Base-by-base conservation (phyloP, 2,113 vertebrate genomes). In the Nibea albiflora region DNA sequence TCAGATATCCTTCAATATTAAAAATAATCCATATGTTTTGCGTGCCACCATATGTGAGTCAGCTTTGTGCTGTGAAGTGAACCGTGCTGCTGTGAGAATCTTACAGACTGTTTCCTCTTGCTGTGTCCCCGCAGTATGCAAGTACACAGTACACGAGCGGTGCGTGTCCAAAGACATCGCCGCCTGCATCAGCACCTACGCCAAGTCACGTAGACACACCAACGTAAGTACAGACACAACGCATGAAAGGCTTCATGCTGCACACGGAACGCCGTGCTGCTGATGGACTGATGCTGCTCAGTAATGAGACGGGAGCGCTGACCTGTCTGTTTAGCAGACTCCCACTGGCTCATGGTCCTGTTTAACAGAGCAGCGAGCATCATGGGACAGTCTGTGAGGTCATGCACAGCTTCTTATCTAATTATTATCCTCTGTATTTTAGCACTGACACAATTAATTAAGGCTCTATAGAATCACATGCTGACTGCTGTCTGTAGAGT, bases 121-220 rank as follows among this genome's bases (percentile, higher is more conserved):
- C 42, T 73, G 42, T 68, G 35, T 58, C 72, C 20, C 61, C 11
- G 4, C 93, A 99, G 98, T 97, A 92, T 99, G 98, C 95, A 99
- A 98, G 94, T 99, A 98, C 89, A 98, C 97, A 0, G 97, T 98
- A 84, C 98, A 99, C 0, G 96, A 98, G 74, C 96, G 97, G 87
- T 99, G 98, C 17, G 97, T 97, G 66, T 97, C 97, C 94, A 97
- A 97, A 95, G 96, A 96, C 61, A 97, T 98, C 4, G 95, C 96
- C 58, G 91, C 96, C 87, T 99, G 97, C 94, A 96, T 98, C 94
- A 99, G 96, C 95, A 99, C 97, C 50, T 96, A 97, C 0, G 94
- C 95, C 83, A 99, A 98, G 94, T 96, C 96, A 85, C 97, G 96
- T 83, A 94, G 93, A 82, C 96, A 97, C 73, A 92, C 95, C 0